Evolutionary conservation across 2,888 invertebrate genomes (phyloP), one percentile per base, ranked within the genome.

Genomic region (Caenorhabditis drosophilae): DNA sequence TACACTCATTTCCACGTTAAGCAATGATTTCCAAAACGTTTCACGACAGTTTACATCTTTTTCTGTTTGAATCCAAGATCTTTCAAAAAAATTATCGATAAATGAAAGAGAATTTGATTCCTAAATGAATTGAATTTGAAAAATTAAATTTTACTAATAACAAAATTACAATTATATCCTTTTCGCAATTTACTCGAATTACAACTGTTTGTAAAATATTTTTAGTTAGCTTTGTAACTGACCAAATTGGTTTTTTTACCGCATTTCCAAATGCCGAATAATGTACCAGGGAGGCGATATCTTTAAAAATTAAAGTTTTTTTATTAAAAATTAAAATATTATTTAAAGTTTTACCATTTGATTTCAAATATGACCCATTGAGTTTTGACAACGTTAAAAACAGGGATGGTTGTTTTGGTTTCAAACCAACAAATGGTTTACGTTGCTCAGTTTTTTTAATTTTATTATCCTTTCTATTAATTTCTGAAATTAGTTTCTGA

Each of bases 1-100:
- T 7, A 73, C 12, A n/a, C 57, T 53, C 20, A 77, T 50, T 4
- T 63, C 69, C 7, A 78, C 71, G 16, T 67, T 57, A 26, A 75
- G 48, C 23, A 80, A 48, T 25, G 51, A 41, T 20, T 64, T 57
- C 78, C 78, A 80, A 62, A 80, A 80, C 3, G 47, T 50, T 7
- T 62, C 45, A 12, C 76, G 48, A 34, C 77, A 62, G 26, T 42
- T 36, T 11, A 73, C 55, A 23, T 69, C 56, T 6, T 47, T n/a
- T 34, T 57, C 56, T 26, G 60, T 46, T 27, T 58, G 40, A 6
- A 78, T 52, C 74, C 75, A 78, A 42, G 57, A 36, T 22, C 62
- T 63, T 1, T 68, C 62, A 56, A 78, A 79, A 47, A 76, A 79
- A 16, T 66, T 55, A 49, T 73, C 70, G 9, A 74, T 55, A 41